Percentiles rank a stretch among this genome's conserved stretches.
Conservation (phyloP, 53 echinoderm and acorn worm species). For the Holothuria scabra region DNA sequence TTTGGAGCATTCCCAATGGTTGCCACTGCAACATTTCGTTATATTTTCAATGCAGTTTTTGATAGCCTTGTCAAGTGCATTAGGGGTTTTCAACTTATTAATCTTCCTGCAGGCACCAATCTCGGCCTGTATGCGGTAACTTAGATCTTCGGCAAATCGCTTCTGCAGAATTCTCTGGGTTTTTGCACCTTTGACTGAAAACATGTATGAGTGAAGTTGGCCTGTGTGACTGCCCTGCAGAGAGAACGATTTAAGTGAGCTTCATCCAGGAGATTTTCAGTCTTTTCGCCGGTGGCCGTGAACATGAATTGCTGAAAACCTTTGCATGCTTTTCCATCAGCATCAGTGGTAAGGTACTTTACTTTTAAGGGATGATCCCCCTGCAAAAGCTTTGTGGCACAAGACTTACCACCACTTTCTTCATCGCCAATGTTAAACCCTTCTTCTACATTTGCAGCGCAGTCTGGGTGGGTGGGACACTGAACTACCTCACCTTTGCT, state of each 20-base stretch:
- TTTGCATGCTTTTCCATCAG: conserved; percentile 24
- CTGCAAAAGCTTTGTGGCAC: conserved; percentile 7
- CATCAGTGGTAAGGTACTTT: too few species aligned
- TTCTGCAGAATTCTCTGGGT: neutral
- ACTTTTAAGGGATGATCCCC: conserved; percentile 32
- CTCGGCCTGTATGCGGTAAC: conserved; percentile 12
- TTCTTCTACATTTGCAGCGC: neutral
- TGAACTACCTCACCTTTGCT: neutral
- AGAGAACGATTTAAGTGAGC: conserved; percentile 29
- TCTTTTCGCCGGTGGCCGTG: neutral
- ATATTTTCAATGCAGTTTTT: neutral
- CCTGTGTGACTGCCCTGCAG: conserved; percentile 2
- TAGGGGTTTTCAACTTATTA: neutral
- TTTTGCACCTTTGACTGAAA: neutral
- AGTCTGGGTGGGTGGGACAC: conserved; percentile 29
- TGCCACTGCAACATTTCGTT: neutral
- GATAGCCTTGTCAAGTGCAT: neutral
- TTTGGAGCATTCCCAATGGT: too few species aligned
- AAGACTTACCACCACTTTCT: conserved; percentile 23
- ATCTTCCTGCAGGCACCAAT: neutral
- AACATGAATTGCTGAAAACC: conserved; percentile 27
- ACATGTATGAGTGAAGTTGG: neutral
- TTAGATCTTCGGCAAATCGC: conserved; percentile 14
- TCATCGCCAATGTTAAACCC: conserved; percentile 15
- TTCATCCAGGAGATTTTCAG: neutral